Evolutionary conservation across 2,888 invertebrate genomes (phyloP).

Genomic region (Drosophila mayaguana): DNA sequence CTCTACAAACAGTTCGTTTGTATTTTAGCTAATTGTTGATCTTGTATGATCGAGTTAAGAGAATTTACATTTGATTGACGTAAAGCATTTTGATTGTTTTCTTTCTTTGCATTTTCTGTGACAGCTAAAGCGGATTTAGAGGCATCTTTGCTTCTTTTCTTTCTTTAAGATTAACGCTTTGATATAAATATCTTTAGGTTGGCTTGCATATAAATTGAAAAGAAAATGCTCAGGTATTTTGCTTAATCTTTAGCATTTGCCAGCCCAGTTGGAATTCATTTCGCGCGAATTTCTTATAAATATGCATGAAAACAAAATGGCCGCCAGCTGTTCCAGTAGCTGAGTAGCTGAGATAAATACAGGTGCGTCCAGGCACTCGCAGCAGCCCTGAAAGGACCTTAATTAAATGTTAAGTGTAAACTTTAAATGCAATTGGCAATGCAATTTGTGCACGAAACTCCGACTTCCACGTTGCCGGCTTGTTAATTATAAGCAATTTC

Average conservation of each 20-base stretch:
- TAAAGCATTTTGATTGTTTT: not conserved
- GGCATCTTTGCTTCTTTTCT: slow-evolving; percentile 4
- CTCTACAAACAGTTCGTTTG: not conserved
- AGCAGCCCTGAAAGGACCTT: slow-evolving; percentile 36
- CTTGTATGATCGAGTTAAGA: not conserved
- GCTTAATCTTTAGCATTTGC: slow-evolving; percentile 46
- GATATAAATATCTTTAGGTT: slow-evolving; percentile 4
- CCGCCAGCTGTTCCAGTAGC: slow-evolving; percentile 26
- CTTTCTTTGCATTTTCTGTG: not conserved
- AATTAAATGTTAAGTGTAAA: slow-evolving; percentile 70
- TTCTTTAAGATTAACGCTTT: slow-evolving; percentile 27
- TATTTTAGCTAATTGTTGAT: slow-evolving; percentile 4
- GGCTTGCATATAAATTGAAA: slow-evolving; percentile 63
- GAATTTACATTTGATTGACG: slow-evolving; percentile 3
- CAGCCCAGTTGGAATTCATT: slow-evolving; percentile 55
- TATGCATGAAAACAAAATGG: slow-evolving; percentile 73
- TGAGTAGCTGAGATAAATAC: slow-evolving; percentile 47
- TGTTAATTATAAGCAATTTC: slow-evolving; percentile 40
- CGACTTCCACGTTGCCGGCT: slow-evolving; percentile 16
- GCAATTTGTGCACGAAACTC: slow-evolving; percentile 37
- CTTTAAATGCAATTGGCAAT: slow-evolving; percentile 50
- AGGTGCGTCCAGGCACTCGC: slow-evolving; percentile 23
- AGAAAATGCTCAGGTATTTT: slow-evolving; percentile 51
- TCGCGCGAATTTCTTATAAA: slow-evolving; percentile 69
- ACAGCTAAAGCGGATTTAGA: not conserved